Base-by-base conservation (phyloP, 1,140 invertebrate genomes). In the Zaprionus nigranus region DNA sequence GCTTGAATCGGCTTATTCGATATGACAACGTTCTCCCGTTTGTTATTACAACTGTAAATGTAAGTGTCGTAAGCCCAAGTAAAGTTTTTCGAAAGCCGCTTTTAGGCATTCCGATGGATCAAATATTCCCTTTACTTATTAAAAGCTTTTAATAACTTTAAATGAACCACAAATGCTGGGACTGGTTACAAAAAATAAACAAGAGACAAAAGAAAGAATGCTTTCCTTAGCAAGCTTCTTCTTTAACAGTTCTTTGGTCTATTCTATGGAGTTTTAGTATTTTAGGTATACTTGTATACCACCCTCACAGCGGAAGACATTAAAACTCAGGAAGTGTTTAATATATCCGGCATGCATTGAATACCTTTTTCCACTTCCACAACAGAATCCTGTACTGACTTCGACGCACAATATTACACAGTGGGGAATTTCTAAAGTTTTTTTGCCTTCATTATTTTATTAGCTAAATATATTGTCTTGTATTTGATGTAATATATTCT, bases 321-420 rank as follows among this genome's bases (percentile, higher is more conserved):
- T 86, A 85, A 80, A 85, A 71, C 38, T 72, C 82, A 79, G 85
- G 85, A 90, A 90, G 63, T 87, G 79, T 80, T 85, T 73, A 80
- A 80, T 82, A 85, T 85, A 82, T 63, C 63, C 73, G 76, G 73
- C 79, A 78, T 82, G 79, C 79, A 79, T 73, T 40, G 24, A 68
- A 49, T 70, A 69, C 6, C 38, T 34, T 24, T 30, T 65, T 61
- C 4, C 22, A 46, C 24, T 70, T 49, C 24, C 73, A 46, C 53
- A 40, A 28, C 58, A 30, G 36, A 40, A 36, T 34, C 15, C 11
- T 9, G 34, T 36, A 11, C 22, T 22, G 1, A 36, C 60, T 49
- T 46, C 24, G 28, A 24, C 46, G n/a, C 57, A 26, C 40, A 53
- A 68, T 34, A 69, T 64, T 59, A 11, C 15, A 87, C 40, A 46